Conservation (phyloP, 2,888 invertebrate species). For the Itoplectis maculator region DNA sequence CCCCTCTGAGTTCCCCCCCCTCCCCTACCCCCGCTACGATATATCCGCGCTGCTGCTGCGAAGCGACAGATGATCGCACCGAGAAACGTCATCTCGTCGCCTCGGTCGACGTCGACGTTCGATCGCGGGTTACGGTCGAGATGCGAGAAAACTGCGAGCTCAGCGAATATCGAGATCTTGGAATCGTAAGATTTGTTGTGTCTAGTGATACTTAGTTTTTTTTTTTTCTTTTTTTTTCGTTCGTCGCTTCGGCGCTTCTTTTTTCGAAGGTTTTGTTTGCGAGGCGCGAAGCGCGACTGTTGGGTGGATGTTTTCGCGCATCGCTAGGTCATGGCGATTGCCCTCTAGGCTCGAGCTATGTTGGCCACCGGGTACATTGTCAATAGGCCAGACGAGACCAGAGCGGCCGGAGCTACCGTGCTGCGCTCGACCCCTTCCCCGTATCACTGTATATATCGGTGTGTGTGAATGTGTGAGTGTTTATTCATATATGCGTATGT, state of each 20-base stretch:
- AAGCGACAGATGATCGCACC: conserved; percentile 74
- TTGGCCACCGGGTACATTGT: conserved; percentile 53
- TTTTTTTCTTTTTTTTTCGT: conserved; percentile 21
- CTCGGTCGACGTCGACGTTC: conserved; percentile 50
- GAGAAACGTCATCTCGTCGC: conserved; percentile 73
- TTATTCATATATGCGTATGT: not conserved
- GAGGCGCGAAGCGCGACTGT: not conserved
- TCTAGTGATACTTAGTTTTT: not conserved
- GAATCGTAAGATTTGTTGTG: conserved; percentile 29
- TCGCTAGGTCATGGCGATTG: conserved; percentile 26
- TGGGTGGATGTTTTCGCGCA: not conserved
- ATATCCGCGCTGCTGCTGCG: conserved; percentile 22
- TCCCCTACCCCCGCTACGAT: not conserved
- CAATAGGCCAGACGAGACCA: conserved; percentile 60
- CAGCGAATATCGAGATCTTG: not conserved
- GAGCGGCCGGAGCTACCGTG: conserved; percentile 61
- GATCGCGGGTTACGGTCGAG: not conserved
- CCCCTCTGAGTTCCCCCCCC: no score
- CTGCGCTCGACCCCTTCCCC: conserved; percentile 9
- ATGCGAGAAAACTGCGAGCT: conserved; percentile 22
- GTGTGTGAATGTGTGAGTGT: not conserved
- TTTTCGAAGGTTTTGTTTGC: conserved; percentile 2
- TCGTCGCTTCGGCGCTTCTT: not conserved
- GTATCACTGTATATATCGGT: not conserved
- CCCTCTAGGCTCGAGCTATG: conserved; percentile 16